Base-by-base conservation (phyloP, 1,140 invertebrate genomes). In the Agrypnia vestita region DNA sequence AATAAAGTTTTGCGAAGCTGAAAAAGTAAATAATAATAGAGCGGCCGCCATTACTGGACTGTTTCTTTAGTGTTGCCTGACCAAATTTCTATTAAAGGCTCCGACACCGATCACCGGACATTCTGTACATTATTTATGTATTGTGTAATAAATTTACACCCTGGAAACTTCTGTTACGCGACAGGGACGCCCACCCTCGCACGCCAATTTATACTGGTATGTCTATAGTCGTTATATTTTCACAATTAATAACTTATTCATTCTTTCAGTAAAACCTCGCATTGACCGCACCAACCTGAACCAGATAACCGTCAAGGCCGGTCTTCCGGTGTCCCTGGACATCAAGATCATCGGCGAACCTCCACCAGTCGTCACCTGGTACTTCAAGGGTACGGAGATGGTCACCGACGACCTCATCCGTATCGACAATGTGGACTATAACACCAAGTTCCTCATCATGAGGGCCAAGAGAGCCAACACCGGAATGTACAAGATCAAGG, bases 281-380 rank as follows among this genome's bases (percentile, higher is more conserved):
- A 98, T 98, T 86, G 97, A 98, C 84, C 92, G 97, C 47, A 97
- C 96, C 0, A 97, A 98, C 86, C 88, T 98, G 19, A 95, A 97
- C 85, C 92, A 93, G 9, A 86, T 97, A 0, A 93, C 93, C 0
- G 93, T 98, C 0, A 99, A 99, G 89, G 94, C 96, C 76, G 98
- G 98, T 35, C 93, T 99, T 53, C 96, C 96, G 25, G 92, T 99
- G 43, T 94, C 94, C 12, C 92, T 99, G 67, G 96, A 98, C 85
- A 92, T 99, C 1, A 97, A 98, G 83, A 94, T 98, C 59, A 95
- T 93, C 85, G 98, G 97, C 82, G 97, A 98, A 89, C 98, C 98
- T 35, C 94, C 97, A 81, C 98, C 98, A 85, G 95, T 90, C 1
- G 94, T 98, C 12, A 95, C 94, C 9, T 99, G 98, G 98, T 92